A percentile compares a stretch with the other conserved stretches of the same genome.
Evolutionary conservation across 2,797 vertebrate species (phyloP).

Genomic region (Poeciliopsis paucimaculata): DNA sequence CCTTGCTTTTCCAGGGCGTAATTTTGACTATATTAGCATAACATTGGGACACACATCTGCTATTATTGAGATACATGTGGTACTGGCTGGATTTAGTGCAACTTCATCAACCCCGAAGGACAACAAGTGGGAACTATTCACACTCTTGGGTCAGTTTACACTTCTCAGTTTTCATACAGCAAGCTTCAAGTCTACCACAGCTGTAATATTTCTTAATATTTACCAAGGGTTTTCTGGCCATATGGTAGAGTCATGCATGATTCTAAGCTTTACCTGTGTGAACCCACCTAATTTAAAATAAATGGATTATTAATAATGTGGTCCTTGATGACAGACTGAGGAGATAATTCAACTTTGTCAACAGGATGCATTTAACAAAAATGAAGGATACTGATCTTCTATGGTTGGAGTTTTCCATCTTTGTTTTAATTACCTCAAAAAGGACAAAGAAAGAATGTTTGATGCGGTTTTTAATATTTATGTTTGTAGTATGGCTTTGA

Average conservation of each 20-base stretch:
- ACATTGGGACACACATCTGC: not conserved
- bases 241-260: not conserved
- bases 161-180: not conserved
- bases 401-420: not conserved
- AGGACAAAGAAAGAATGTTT: not conserved
- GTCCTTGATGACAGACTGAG: not conserved
- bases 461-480: not conserved
- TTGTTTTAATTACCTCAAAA: not conserved
- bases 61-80: not conserved
- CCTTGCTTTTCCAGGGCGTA: not conserved
- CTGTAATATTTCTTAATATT: not conserved
- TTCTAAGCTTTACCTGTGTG: not conserved
- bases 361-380: not conserved
- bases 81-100: not conserved
- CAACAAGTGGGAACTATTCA: not conserved
- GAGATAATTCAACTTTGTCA: not conserved
- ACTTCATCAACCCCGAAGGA: not conserved
- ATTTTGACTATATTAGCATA: not conserved
- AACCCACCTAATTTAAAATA: not conserved
- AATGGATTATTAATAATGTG: not conserved
- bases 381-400: not conserved
- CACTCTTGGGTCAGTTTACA: not conserved
- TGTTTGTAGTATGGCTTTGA: not conserved
- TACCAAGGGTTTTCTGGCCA: not conserved
- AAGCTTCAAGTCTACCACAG: not conserved